Conservation (phyloP, 1,140 invertebrate species). For the Atopsyche davidsoni region DNA sequence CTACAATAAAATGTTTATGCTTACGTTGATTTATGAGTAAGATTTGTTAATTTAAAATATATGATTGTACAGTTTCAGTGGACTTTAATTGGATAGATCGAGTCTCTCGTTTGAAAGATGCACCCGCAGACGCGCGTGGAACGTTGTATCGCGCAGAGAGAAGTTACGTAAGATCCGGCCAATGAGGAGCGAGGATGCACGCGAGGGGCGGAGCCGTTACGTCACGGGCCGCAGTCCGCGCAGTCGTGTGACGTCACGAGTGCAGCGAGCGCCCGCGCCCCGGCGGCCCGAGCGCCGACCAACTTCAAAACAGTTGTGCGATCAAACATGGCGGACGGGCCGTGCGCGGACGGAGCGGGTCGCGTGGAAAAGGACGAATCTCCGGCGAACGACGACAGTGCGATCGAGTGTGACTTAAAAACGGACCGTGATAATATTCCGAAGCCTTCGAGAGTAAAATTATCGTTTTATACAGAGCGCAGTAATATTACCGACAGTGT, state of each 20-base stretch:
- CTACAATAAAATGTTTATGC: no score
- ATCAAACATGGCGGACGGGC: conserved; percentile 49
- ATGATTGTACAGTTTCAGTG: no score
- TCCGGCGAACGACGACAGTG: conserved; percentile 18
- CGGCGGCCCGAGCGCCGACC: conserved; percentile 37
- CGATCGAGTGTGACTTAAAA: conserved; percentile 41
- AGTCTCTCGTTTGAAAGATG: no score
- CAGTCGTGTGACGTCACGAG: conserved; percentile 18
- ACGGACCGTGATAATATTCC: conserved; percentile 41
- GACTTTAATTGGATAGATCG: no score
- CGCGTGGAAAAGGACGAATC: conserved; percentile 13
- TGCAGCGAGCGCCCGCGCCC: conserved; percentile 39
- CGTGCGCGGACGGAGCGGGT: conserved; percentile 28
- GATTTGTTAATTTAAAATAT: no score
- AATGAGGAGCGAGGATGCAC: conserved; percentile 36
- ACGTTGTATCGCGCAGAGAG: conserved; percentile 7
- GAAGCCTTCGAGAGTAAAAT: conserved; percentile 38
- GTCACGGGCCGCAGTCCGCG: conserved; percentile 24
- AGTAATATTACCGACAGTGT: conserved; percentile 44
- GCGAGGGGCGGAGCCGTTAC: conserved; percentile 23
- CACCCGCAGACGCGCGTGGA: no score
- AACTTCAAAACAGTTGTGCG: conserved; percentile 44
- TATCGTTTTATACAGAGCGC: conserved; percentile 43
- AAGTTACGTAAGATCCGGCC: conserved; percentile 38
- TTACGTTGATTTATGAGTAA: no score